Conservation (phyloP, 2,797 vertebrate genomes). For the Graptemys geographica region DNA sequence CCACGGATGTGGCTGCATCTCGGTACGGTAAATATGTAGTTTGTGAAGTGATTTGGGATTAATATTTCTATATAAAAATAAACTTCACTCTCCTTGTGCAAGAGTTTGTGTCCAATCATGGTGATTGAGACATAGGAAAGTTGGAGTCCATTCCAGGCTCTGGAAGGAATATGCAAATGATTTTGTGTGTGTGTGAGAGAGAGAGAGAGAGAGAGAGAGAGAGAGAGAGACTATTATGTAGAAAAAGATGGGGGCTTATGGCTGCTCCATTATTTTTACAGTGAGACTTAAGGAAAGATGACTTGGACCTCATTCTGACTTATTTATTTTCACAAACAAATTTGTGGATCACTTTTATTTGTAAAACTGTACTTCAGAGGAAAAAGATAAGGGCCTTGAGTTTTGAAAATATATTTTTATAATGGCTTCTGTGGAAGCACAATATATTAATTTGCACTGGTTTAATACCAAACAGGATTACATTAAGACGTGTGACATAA, state of each 20-base stretch:
- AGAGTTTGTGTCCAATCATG: constrained; percentile 33
- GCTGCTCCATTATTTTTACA: not conserved
- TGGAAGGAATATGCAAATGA: too few species aligned
- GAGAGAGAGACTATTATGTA: not conserved
- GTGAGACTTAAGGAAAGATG: not conserved
- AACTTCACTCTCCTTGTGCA: not conserved
- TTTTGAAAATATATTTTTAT: not conserved
- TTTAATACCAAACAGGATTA: rapidly evolving
- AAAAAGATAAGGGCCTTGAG: not conserved
- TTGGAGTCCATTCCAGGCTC: not conserved
- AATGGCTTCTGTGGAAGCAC: not conserved
- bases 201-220: too few species aligned
- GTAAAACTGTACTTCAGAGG: not conserved
- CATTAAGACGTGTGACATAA: not conserved
- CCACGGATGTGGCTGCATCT: constrained; percentile 44
- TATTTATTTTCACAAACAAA: not conserved
- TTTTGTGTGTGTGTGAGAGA: not conserved
- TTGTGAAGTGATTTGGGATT: constrained; percentile 46
- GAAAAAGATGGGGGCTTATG: not conserved
- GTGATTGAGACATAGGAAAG: not conserved
- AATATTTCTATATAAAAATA: constrained; percentile 48
- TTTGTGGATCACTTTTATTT: not conserved
- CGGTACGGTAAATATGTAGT: constrained; percentile 41
- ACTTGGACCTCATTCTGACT: not conserved
- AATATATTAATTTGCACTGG: rapidly evolving